Evolutionary conservation across 2,797 vertebrate species (phyloP).

Genomic region (Cephalopachus bancanus): DNA sequence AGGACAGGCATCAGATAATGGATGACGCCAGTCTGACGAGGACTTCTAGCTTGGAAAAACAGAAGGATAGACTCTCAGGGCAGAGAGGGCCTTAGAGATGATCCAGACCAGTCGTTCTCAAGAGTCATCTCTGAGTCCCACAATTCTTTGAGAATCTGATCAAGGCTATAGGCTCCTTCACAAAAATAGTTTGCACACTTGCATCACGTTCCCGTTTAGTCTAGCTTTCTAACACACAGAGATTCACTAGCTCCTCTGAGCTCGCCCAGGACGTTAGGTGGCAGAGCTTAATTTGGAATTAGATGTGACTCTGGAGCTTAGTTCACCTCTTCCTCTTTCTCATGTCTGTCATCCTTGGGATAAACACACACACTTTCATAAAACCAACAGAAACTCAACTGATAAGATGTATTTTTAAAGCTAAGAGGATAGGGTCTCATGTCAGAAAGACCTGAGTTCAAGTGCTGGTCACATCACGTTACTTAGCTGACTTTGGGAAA

Average conservation of each 20-base stretch:
- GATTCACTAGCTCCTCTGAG: slow-evolving; percentile 15
- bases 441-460: not conserved
- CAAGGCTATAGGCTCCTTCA: slow-evolving; percentile 3
- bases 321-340: not conserved
- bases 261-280: not conserved
- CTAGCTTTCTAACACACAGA: not conserved
- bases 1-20: not conserved
- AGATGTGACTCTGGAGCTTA: not conserved
- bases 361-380: slow-evolving; percentile 1
- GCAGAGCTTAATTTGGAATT: slow-evolving; percentile 28
- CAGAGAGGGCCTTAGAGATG: not conserved
- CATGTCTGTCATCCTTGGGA: not conserved
- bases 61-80: not conserved
- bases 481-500: not conserved
- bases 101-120: slow-evolving; percentile 1
- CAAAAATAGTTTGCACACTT: not conserved
- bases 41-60: not conserved
- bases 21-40: not conserved
- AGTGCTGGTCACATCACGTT: not conserved
- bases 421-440: not conserved
- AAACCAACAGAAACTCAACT: not conserved
- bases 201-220: not conserved
- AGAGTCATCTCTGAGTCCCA: slow-evolving; percentile 12
- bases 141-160: slow-evolving; percentile 49
- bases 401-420: not conserved